Conservation (phyloP, 1,140 invertebrate species). For the Acromyrmex heyeri region DNA sequence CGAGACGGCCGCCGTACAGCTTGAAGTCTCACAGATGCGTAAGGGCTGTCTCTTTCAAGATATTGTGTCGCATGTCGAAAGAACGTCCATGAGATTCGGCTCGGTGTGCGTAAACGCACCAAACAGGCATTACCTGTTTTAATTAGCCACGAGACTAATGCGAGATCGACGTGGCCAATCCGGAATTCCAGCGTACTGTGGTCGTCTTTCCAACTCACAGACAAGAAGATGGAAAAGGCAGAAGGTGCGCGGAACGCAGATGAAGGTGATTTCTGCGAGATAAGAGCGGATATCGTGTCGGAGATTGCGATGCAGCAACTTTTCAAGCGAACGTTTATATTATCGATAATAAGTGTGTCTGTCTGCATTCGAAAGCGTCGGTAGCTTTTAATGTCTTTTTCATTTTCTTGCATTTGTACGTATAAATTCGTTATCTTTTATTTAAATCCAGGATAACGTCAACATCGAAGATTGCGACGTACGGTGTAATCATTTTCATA, state of each 20-base stretch:
- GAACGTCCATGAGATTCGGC: neutral
- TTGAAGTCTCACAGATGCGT: conserved; percentile 6
- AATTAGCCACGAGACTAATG: conserved; percentile 77
- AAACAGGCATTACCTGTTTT: conserved; percentile 73
- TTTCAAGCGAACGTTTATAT: conserved; percentile 64
- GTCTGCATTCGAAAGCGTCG: conserved; percentile 33
- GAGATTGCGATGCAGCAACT: conserved; percentile 59
- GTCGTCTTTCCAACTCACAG: conserved; percentile 14
- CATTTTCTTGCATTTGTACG: neutral
- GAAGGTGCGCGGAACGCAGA: conserved; percentile 32
- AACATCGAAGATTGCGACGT: conserved; percentile 2
- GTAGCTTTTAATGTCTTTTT: conserved; percentile 26
- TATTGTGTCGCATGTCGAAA: conserved; percentile 42
- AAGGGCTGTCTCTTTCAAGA: conserved; percentile 30
- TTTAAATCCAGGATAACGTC: neutral
- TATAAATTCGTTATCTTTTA: conserved; percentile 26
- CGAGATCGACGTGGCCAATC: conserved; percentile 74
- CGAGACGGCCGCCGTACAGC: conserved; percentile 69
- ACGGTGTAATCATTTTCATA: conserved; percentile 24
- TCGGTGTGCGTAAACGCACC: conserved; percentile 57
- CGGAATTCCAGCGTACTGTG: conserved; percentile 64
- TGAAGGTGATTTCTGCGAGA: conserved; percentile 43
- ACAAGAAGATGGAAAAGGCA: neutral
- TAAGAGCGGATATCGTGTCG: conserved; percentile 55
- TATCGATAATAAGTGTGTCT: conserved; percentile 45